phyloP scores from a whole-genome alignment of 2,888 invertebrate species.

The Pristionchus entomophagus region DNA sequence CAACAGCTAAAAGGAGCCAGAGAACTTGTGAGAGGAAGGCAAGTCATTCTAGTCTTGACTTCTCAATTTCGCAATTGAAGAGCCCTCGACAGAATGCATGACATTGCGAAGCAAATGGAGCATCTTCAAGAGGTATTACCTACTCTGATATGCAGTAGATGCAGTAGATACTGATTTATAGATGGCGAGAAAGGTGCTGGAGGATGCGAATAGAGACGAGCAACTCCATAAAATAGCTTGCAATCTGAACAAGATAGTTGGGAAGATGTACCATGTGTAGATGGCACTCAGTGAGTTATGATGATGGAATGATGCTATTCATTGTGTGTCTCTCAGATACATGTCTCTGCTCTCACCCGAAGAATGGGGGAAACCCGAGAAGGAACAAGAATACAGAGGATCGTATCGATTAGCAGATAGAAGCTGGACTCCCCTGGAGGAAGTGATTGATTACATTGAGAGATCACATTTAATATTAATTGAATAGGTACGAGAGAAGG shows the following conservation, averaged over 20 bases:
- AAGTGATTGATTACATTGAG: conserved; percentile 39
- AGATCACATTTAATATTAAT: conserved; percentile 2
- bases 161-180: too few species aligned
- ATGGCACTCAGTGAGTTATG: conserved; percentile 41
- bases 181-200: conserved; percentile 69
- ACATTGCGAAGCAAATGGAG: conserved; percentile 84
- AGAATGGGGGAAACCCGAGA: conserved; percentile 83
- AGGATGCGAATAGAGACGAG: conserved; percentile 81
- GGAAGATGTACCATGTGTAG: conserved; percentile 84
- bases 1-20: conserved; percentile 57
- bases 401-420: conserved; percentile 83
- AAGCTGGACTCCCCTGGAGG: conserved; percentile 82
- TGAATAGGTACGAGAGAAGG: conserved; percentile 50
- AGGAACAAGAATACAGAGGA: conserved; percentile 82
- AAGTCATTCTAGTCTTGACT: too few species aligned
- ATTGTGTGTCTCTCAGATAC: conserved; percentile 79
- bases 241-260: conserved; percentile 85
- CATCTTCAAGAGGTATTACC: conserved; percentile 80
- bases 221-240: conserved; percentile 84
- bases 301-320: too few species aligned
- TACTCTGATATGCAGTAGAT: background rate
- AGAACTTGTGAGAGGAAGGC: conserved; percentile 61
- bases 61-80: too few species aligned
- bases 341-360: conserved; percentile 86
- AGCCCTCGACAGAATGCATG: conserved; percentile 77